A percentile compares a stretch with the other conserved stretches of the same genome.
Conservation (phyloP, 2,797 vertebrate species). For the Chaetophractus vellerosus region DNA sequence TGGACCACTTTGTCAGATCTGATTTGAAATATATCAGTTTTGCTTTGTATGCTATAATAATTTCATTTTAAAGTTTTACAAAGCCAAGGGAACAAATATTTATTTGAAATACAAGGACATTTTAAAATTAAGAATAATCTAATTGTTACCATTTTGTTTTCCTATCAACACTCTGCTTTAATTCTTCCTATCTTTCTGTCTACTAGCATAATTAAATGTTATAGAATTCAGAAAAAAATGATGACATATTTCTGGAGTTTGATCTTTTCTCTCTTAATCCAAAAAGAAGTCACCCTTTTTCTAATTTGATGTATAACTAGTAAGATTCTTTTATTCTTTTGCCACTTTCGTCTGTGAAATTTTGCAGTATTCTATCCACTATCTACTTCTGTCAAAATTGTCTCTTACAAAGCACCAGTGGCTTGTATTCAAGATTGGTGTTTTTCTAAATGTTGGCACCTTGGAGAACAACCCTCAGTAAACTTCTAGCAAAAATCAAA, state of each 20-base stretch:
- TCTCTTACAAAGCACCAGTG: background rate
- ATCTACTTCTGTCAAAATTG: background rate
- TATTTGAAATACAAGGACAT: background rate
- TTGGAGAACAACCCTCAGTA: background rate
- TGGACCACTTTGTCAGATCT: background rate
- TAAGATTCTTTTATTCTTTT: background rate
- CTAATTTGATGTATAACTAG: background rate
- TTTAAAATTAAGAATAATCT: background rate
- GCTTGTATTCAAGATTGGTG: background rate
- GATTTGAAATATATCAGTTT: background rate
- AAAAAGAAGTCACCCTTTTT: background rate
- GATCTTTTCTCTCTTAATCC: background rate
- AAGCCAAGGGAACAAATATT: background rate
- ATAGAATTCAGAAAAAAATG: background rate
- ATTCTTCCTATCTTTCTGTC: background rate
- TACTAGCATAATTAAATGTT: background rate
- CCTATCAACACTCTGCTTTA: background rate
- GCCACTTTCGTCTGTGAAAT: background rate
- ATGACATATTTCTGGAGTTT: too few species aligned
- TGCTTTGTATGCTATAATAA: background rate
- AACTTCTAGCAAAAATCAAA: background rate
- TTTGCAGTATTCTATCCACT: background rate
- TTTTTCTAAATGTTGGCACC: background rate
- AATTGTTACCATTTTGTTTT: conserved; percentile 7
- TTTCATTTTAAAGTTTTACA: background rate